Evolutionary conservation across 1,140 invertebrate species (phyloP).

Genomic region (Drosophila jambulina): DNA sequence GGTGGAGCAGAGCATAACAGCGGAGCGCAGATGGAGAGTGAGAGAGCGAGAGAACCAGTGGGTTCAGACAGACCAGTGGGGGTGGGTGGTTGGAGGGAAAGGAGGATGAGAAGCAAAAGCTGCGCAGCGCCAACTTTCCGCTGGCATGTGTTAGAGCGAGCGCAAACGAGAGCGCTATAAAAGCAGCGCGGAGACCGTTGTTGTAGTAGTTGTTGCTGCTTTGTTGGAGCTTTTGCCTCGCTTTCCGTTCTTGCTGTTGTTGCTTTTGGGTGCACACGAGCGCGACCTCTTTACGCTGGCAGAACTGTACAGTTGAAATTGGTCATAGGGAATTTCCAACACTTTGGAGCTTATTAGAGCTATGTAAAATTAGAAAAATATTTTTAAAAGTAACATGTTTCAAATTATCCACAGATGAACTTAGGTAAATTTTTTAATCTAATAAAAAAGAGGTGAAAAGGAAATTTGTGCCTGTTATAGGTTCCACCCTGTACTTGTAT

Average conservation of each 20-base stretch:
- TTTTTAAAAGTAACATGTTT: background rate
- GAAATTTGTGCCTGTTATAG: background rate
- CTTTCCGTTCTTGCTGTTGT: constrained; percentile 28
- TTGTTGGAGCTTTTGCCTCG: constrained; percentile 39
- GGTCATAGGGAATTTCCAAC: constrained; percentile 37
- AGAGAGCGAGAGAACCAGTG: constrained; percentile 55
- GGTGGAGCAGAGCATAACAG: constrained; percentile 4
- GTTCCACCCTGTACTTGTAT: constrained; percentile 3
- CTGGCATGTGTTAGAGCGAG: constrained; percentile 76
- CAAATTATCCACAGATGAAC: background rate
- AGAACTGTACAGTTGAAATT: constrained; percentile 69
- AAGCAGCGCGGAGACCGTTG: constrained; percentile 49
- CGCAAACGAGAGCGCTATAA: constrained; percentile 72
- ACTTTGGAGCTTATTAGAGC: constrained; percentile 9
- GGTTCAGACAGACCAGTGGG: background rate
- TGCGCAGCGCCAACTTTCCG: constrained; percentile 69
- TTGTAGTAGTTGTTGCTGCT: constrained; percentile 41
- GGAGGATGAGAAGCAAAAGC: constrained; percentile 42
- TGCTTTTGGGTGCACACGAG: constrained; percentile 77
- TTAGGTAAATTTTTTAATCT: background rate
- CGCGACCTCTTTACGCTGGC: constrained; percentile 69
- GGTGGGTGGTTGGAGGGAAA: constrained; percentile 1
- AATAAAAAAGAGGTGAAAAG: background rate
- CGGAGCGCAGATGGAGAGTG: constrained; percentile 35
- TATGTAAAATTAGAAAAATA: background rate